Evolutionary conservation across 2,797 vertebrate species (phyloP).

Genomic region (Kryptopterus vitreolus): DNA sequence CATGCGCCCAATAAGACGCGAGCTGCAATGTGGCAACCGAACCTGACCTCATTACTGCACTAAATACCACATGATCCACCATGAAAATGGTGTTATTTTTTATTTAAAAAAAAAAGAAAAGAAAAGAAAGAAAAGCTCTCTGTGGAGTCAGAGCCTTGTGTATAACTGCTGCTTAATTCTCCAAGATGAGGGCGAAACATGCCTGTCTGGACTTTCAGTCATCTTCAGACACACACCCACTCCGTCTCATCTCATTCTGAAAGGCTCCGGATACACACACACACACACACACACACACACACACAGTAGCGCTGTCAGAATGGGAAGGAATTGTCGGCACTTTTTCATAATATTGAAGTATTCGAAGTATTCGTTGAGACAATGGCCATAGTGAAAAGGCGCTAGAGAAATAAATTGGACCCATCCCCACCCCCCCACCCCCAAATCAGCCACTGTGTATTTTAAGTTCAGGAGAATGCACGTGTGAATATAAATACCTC

Average conservation of each 20-base stretch:
- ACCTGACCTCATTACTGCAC: conserved; percentile 11
- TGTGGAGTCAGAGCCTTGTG: not conserved
- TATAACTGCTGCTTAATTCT: conserved; percentile 32
- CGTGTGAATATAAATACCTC: no score
- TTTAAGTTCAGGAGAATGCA: no score
- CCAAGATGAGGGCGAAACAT: conserved; percentile 31
- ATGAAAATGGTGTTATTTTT: not conserved
- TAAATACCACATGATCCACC: not conserved
- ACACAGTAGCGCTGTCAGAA: conserved; percentile 27
- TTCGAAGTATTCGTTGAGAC: not conserved
- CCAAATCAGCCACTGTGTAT: no score
- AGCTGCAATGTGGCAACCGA: not conserved
- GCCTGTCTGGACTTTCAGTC: conserved; percentile 40
- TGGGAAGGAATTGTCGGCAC: not conserved
- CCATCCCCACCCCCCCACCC: no score
- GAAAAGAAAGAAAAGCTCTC: not conserved
- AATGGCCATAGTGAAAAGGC: no score
- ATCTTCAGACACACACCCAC: conserved; percentile 25
- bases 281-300: conserved; percentile 25
- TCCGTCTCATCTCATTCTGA: conserved; percentile 19
- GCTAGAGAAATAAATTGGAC: no score
- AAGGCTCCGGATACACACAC: conserved; percentile 20
- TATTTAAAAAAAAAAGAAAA: not conserved
- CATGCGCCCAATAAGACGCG: not conserved
- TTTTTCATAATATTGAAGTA: conserved; percentile 6